phyloP scores from a whole-genome alignment of 2,888 invertebrate genomes.

The Oscheius sp. region DNA sequence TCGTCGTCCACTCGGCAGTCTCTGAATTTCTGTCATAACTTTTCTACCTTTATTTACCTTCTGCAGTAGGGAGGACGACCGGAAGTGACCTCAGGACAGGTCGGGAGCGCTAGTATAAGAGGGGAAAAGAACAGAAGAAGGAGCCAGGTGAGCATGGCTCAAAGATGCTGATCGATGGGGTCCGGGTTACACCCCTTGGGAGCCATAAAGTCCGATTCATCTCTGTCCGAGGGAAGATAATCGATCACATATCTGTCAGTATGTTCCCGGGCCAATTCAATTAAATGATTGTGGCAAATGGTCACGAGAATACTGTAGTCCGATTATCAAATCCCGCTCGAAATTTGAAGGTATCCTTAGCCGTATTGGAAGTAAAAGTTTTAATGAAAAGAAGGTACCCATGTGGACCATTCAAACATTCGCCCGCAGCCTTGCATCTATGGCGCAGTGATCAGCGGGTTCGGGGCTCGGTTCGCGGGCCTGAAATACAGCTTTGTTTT shows the following conservation, averaged over 20 bases:
- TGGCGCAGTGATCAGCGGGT: too few relatives aligned
- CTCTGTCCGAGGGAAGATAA: conserved; percentile 3
- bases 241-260: conserved; percentile 6
- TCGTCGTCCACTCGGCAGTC: conserved; percentile 89
- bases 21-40: conserved; percentile 23
- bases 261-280: not conserved
- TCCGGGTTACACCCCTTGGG: conserved; percentile 11
- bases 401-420: too few relatives aligned
- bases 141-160: conserved; percentile 25
- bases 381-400: too few relatives aligned
- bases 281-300: too few relatives aligned
- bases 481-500: not conserved
- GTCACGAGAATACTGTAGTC: too few relatives aligned
- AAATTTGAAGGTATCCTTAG: too few relatives aligned
- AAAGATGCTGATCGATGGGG: conserved; percentile 12
- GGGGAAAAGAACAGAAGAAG: conserved; percentile 10
- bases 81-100: conserved; percentile 26
- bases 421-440: too few relatives aligned
- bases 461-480: too few relatives aligned
- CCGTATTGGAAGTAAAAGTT: too few relatives aligned
- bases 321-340: too few relatives aligned
- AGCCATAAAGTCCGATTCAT: conserved; percentile 26
- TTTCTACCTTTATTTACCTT: not conserved
- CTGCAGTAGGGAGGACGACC: conserved; percentile 24
- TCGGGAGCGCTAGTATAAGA: not conserved